phyloP scores from a whole-genome alignment of 1,140 invertebrate genomes.

The Callitettix versicolor region DNA sequence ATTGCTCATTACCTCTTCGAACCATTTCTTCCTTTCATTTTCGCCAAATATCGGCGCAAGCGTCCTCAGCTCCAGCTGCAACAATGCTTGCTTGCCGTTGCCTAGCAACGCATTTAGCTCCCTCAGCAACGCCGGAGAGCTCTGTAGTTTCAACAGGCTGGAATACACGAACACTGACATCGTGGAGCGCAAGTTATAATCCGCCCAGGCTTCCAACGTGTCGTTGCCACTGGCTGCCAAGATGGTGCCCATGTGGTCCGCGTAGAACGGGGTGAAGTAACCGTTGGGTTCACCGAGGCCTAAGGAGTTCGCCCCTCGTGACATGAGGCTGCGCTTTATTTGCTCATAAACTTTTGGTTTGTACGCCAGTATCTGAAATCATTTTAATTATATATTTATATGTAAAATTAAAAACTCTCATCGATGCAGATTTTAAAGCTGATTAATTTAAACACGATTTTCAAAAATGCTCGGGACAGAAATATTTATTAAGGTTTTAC shows the following conservation, averaged over 20 bases:
- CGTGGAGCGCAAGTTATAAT: slow-evolving; percentile 25
- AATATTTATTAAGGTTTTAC: no score
- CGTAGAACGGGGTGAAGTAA: neutral
- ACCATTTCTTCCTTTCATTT: slow-evolving; percentile 22
- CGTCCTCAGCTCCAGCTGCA: slow-evolving; percentile 26
- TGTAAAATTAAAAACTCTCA: neutral
- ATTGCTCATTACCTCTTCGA: slow-evolving; percentile 25
- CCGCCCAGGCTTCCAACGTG: slow-evolving; percentile 21
- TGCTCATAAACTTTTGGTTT: neutral
- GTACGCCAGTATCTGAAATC: neutral
- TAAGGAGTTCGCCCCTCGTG: neutral
- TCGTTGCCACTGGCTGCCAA: slow-evolving; percentile 23
- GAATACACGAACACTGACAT: slow-evolving; percentile 21
- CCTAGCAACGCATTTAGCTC: slow-evolving; percentile 24
- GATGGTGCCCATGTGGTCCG: slow-evolving; percentile 20
- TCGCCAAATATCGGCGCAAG: slow-evolving; percentile 23
- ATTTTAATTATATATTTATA: neutral
- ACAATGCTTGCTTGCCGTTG: slow-evolving; percentile 23
- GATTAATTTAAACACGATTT: no score
- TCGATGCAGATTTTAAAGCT: neutral
- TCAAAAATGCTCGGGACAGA: no score
- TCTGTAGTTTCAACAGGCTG: slow-evolving; percentile 27
- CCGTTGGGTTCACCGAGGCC: no score
- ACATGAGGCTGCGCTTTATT: neutral
- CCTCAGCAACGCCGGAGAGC: slow-evolving; percentile 24